phyloP scores from a whole-genome alignment of 2,113 vertebrate species.

The Bolborhynchus lineola region DNA sequence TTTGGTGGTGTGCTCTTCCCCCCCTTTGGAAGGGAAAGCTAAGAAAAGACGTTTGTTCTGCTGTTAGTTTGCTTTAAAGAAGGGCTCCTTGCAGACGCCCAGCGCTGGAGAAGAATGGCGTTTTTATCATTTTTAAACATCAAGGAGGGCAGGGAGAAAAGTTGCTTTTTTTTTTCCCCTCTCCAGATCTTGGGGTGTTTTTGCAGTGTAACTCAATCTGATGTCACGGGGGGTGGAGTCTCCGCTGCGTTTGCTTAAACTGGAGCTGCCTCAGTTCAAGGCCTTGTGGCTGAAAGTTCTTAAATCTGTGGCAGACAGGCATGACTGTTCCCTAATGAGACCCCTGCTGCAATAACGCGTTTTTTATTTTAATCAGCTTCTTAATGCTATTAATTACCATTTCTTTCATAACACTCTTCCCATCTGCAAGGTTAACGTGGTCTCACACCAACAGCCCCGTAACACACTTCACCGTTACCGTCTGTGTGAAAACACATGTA shows the following conservation, averaged over 20 bases:
- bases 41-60: background rate
- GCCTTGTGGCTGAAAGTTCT: constrained; percentile 67
- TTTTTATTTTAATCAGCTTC: constrained; percentile 62
- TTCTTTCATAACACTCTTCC: constrained; percentile 36
- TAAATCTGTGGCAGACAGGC: constrained; percentile 64
- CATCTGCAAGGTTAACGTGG: background rate
- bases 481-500: constrained; percentile 55
- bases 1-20: background rate
- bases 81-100: background rate
- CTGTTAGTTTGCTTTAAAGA: background rate
- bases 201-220: constrained; percentile 64
- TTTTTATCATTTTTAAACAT: constrained; percentile 40
- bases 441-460: background rate
- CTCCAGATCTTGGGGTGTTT: constrained; percentile 47
- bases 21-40: background rate
- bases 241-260: constrained; percentile 46
- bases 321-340: constrained; percentile 64
- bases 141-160: constrained; percentile 21
- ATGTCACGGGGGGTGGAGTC: constrained; percentile 71
- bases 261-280: constrained; percentile 63
- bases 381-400: constrained; percentile 56
- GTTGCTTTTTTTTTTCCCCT: background rate
- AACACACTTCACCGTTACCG: background rate
- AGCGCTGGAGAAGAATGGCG: background rate
- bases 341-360: constrained; percentile 42